phyloP scores from a whole-genome alignment of 37 sponge, comb jelly and placozoan species.

The Crambe crambe region DNA sequence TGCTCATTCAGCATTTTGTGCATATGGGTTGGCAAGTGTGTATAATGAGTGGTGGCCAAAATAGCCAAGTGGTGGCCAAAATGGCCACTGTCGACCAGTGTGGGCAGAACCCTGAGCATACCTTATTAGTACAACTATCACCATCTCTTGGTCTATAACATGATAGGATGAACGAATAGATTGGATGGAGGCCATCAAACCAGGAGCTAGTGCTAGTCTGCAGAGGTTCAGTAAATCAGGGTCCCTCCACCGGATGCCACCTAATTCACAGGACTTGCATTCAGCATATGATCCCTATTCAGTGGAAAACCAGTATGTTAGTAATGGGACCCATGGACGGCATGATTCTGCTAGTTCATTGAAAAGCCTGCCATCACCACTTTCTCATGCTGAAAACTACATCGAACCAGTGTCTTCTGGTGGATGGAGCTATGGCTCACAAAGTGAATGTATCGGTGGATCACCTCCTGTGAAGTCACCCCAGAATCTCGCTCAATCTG shows the following conservation, averaged over 20 bases:
- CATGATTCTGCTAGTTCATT: not conserved
- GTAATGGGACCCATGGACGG: not conserved
- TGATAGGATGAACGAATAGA: conserved; percentile 61
- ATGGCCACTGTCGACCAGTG: too few species aligned
- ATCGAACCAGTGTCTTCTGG: too few species aligned
- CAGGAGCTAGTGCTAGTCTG: conserved; percentile 35
- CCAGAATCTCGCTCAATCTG: not conserved
- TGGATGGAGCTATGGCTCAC: too few species aligned
- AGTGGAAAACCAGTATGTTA: not conserved
- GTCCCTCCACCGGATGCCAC: not conserved
- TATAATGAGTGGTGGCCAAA: too few species aligned
- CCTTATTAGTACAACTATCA: too few species aligned
- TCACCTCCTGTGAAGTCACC: not conserved
- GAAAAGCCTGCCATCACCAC: not conserved
- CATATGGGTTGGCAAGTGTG: too few species aligned
- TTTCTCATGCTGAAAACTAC: not conserved
- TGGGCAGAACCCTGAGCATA: too few species aligned
- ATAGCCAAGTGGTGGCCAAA: too few species aligned
- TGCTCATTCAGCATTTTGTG: too few species aligned
- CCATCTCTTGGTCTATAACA: too few species aligned
- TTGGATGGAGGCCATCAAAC: conserved; percentile 73
- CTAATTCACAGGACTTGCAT: not conserved
- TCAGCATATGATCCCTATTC: not conserved
- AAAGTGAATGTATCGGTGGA: too few species aligned
- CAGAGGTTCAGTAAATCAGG: not conserved